phyloP scores from a whole-genome alignment of 2,888 invertebrate species.

The Pilophorus perplexus region DNA sequence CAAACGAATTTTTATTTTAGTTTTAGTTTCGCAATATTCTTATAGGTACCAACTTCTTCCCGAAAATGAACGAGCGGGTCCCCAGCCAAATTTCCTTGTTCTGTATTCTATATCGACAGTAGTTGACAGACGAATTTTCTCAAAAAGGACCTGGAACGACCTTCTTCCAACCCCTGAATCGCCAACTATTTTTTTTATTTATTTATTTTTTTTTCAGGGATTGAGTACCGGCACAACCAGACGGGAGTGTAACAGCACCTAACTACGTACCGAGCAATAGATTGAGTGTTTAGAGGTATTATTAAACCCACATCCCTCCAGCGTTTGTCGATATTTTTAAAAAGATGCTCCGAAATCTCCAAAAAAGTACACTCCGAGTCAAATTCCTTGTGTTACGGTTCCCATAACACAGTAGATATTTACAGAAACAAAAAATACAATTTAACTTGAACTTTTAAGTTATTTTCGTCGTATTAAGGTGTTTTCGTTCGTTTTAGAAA shows the following conservation, averaged over 20 bases:
- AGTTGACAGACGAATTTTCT: too few species aligned
- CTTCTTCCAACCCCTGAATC: too few species aligned
- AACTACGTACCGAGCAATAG: conserved; percentile 16
- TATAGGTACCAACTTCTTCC: too few species aligned
- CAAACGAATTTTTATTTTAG: too few species aligned
- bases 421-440: conserved; percentile 19
- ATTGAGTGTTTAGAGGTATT: conserved; percentile 26
- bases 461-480: conserved; percentile 22
- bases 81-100: too few species aligned
- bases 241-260: background rate
- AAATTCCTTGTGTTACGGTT: conserved; percentile 22
- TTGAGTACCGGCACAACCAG: background rate
- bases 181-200: too few species aligned
- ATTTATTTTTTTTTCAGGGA: conserved; percentile 19
- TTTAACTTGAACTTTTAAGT: conserved; percentile 27
- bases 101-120: too few species aligned
- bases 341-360: conserved; percentile 24
- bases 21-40: too few species aligned
- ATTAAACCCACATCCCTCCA: conserved; percentile 5
- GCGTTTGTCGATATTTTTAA: conserved; percentile 25
- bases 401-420: conserved; percentile 16
- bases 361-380: background rate
- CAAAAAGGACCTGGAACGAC: too few species aligned
- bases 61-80: too few species aligned
- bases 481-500: conserved; percentile 9